Evolutionary conservation across 2,888 invertebrate species (phyloP).

Genomic region (Eremobia ochroleuca): DNA sequence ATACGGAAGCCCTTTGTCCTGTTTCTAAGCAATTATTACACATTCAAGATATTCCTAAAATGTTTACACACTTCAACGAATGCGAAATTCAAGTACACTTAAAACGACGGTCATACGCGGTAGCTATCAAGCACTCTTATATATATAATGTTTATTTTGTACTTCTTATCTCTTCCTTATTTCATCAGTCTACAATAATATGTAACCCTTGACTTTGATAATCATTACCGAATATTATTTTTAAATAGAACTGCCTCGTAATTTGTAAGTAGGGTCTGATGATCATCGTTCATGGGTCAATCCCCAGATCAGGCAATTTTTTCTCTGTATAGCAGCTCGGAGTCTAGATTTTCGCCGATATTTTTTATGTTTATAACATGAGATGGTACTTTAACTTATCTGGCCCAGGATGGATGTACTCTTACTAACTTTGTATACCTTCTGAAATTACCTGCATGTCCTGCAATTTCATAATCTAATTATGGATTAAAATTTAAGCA

Average conservation of each 20-base stretch:
- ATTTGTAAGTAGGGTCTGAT: neutral
- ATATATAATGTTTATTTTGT: conserved; percentile 61
- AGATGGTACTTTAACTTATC: neutral
- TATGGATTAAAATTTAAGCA: neutral
- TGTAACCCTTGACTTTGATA: conserved; percentile 64
- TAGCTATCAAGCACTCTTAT: conserved; percentile 55
- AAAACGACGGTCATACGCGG: conserved; percentile 28
- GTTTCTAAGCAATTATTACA: conserved; percentile 20
- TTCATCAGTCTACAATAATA: conserved; percentile 62
- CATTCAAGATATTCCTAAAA: conserved; percentile 44
- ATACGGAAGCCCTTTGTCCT: conserved; percentile 25
- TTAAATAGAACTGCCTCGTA: conserved; percentile 3
- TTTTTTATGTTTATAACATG: neutral
- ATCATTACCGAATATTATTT: conserved; percentile 33
- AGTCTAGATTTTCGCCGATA: neutral
- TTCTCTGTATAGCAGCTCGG: too few species aligned
- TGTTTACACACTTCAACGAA: conserved; percentile 45
- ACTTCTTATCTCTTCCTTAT: conserved; percentile 67
- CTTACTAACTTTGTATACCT: neutral
- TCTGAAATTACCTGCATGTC: neutral
- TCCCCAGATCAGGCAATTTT: neutral
- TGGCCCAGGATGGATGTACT: neutral
- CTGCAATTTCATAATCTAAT: neutral
- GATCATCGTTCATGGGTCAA: neutral
- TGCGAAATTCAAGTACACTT: conserved; percentile 59